Conservation (phyloP, 2,888 invertebrate genomes). For the Pyrrhosoma nymphula region DNA sequence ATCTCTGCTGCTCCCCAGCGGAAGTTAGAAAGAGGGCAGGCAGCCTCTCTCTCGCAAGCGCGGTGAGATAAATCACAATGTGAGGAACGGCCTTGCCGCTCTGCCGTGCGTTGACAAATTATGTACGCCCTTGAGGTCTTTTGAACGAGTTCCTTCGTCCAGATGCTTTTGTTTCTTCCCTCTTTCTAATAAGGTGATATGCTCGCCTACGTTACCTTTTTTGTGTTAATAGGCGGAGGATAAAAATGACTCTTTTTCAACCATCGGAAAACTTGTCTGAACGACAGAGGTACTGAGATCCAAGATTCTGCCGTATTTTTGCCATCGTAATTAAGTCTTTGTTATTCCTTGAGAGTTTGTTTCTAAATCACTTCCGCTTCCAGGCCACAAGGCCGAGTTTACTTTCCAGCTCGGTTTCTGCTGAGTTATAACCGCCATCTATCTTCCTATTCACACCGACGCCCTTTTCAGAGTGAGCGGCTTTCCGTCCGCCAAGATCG, state of each 20-base stretch:
- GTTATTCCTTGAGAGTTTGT: background rate
- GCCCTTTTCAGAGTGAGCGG: background rate
- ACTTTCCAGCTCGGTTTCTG: slow-evolving; percentile 7
- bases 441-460: background rate
- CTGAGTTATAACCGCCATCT: background rate
- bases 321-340: background rate
- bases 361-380: slow-evolving; percentile 1
- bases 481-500: background rate
- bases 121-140: slow-evolving; percentile 11
- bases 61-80: slow-evolving; percentile 48
- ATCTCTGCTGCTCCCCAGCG: slow-evolving; percentile 24
- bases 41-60: background rate
- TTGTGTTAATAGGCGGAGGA: background rate
- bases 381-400: background rate
- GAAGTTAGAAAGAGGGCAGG: slow-evolving; percentile 28
- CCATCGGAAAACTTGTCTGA: background rate
- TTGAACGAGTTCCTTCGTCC: slow-evolving; percentile 37
- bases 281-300: background rate
- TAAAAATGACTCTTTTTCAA: background rate
- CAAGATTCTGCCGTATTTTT: background rate
- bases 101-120: slow-evolving; percentile 47
- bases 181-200: background rate
- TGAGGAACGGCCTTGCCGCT: slow-evolving; percentile 21
- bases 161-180: background rate
- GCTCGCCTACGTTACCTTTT: background rate